Evolutionary conservation across 2,888 invertebrate genomes (phyloP).

Genomic region (Dyspetes luteomarginatus): DNA sequence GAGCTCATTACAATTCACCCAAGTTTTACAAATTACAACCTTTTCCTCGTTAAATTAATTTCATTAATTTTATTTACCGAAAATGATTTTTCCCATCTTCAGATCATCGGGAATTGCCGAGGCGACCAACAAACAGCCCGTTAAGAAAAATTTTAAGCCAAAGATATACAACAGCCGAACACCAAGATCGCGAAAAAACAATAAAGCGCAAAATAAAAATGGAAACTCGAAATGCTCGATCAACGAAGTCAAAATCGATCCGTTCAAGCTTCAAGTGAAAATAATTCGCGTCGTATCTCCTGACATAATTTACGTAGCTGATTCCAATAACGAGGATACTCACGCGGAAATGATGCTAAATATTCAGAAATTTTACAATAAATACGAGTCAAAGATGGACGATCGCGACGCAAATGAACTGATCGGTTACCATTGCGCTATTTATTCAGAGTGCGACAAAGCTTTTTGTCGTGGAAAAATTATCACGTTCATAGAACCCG

Average conservation of each 20-base stretch:
- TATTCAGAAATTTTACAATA: constrained; percentile 85
- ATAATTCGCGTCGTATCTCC: constrained; percentile 85
- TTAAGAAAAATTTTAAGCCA: not conserved
- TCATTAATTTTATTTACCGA: too few species aligned
- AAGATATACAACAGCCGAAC: constrained; percentile 44
- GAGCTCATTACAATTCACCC: constrained; percentile 69
- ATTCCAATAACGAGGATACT: constrained; percentile 83
- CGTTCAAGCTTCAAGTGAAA: constrained; percentile 84
- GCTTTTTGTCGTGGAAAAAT: constrained; percentile 88
- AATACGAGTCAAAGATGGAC: constrained; percentile 65
- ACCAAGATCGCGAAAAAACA: constrained; percentile 12
- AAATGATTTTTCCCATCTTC: too few species aligned
- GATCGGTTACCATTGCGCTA: constrained; percentile 85
- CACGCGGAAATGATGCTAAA: constrained; percentile 84
- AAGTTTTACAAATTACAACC: not conserved
- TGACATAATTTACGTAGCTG: constrained; percentile 86
- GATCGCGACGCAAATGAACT: constrained; percentile 83
- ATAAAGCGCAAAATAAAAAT: not conserved
- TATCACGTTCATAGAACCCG: constrained; percentile 81
- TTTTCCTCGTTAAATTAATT: too few species aligned
- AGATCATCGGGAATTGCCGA: too few species aligned
- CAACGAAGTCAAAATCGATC: constrained; percentile 77
- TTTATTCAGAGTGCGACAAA: constrained; percentile 83
- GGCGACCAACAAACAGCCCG: too few species aligned
- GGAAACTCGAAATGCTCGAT: not conserved